Percentiles rank a stretch among this genome's conserved stretches.
These are phyloP conservation scores for Ondatra zibethicus DNA, from an alignment of 2,113 vertebrate genomes.

Conservation along the genomic window DNA sequence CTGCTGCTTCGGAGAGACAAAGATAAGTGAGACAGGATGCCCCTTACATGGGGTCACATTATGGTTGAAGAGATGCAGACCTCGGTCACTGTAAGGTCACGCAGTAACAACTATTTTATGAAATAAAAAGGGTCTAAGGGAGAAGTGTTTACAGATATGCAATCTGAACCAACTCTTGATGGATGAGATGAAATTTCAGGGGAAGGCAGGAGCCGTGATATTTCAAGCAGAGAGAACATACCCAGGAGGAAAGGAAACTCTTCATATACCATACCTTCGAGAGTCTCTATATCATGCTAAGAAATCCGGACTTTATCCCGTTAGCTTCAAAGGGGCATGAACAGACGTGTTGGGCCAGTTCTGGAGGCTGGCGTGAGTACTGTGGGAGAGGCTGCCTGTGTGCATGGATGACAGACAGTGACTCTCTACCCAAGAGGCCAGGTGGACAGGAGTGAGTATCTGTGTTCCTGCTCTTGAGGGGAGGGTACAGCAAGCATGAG, in stretches of 20 bases:
- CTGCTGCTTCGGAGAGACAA: neutral
- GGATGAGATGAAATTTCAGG: constrained; percentile 30
- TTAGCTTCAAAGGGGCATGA: neutral
- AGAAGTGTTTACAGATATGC: constrained; percentile 8
- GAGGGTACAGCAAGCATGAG: neutral
- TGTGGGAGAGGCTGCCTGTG: neutral
- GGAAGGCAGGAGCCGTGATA: neutral
- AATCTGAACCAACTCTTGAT: constrained; percentile 7
- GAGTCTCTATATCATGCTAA: neutral
- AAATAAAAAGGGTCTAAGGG: neutral
- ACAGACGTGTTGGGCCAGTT: neutral
- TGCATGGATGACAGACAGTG: neutral
- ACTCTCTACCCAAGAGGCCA: neutral
- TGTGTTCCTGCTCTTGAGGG: neutral
- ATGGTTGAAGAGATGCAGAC: neutral
- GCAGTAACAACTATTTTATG: neutral
- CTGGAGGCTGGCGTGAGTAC: neutral
- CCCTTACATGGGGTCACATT: neutral
- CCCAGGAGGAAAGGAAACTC: constrained; percentile 19
- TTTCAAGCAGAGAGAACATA: constrained; percentile 5
- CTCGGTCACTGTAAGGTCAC: neutral
- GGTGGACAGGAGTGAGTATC: neutral
- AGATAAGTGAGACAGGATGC: neutral
- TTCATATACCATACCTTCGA: neutral
- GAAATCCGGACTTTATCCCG: neutral